Evolutionary conservation across 2,888 invertebrate genomes (phyloP).

Genomic region (Lamproptera curius): DNA sequence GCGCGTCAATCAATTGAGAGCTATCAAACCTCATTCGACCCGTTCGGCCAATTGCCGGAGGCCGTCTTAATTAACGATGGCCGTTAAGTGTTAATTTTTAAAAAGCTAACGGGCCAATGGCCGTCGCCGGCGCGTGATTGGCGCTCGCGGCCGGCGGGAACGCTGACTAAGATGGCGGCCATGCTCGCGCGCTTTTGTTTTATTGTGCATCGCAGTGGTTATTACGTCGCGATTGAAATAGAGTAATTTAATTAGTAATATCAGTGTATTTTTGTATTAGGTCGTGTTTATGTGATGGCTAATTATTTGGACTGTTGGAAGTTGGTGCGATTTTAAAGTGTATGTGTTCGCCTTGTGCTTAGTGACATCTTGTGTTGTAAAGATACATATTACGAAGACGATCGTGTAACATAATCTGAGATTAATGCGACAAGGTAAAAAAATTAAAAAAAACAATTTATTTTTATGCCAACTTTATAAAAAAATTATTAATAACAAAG

Average conservation of each 20-base stretch:
- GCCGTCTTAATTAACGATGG: slow-evolving; percentile 30
- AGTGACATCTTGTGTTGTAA: background rate
- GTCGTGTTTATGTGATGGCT: background rate
- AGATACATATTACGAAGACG: no score
- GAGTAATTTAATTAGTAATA: background rate
- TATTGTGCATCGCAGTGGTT: slow-evolving; percentile 39
- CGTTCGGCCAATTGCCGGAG: slow-evolving; percentile 10
- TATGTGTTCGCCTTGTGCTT: no score
- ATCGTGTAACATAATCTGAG: background rate
- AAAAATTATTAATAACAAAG: no score
- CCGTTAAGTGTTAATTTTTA: slow-evolving; percentile 40
- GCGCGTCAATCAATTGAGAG: background rate
- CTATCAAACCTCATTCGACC: background rate
- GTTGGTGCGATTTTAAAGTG: background rate
- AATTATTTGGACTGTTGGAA: background rate
- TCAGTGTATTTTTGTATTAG: background rate
- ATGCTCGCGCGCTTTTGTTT: slow-evolving; percentile 38
- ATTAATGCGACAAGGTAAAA: background rate
- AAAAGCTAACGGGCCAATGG: slow-evolving; percentile 31
- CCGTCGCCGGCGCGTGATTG: slow-evolving; percentile 32
- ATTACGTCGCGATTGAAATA: slow-evolving; percentile 38
- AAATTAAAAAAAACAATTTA: no score
- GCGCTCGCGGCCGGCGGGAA: slow-evolving; percentile 43
- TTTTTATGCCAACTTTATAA: no score
- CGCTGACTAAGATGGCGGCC: slow-evolving; percentile 26